Conservation (phyloP, 2,797 vertebrate species). For the Mus minutoides region DNA sequence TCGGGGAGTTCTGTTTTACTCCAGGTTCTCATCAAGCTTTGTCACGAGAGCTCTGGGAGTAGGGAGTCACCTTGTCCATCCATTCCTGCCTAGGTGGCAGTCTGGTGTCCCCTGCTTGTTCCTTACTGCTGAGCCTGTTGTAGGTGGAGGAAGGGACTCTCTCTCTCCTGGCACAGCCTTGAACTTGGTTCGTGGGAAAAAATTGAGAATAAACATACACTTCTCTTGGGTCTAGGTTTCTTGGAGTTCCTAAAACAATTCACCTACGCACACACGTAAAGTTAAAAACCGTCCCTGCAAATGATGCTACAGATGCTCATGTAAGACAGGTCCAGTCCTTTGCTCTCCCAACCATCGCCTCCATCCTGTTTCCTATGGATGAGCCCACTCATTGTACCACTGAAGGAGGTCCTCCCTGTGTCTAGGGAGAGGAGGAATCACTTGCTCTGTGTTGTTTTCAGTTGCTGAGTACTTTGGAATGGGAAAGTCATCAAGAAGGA, state of each 20-base stretch:
- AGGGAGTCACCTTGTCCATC: too few species aligned
- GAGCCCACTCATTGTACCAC: too few species aligned
- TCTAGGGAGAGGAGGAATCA: background rate
- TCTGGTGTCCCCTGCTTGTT: too few species aligned
- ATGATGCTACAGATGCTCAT: too few species aligned
- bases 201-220: background rate
- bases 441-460: background rate
- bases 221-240: background rate
- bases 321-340: background rate
- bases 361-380: background rate
- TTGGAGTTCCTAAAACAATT: background rate
- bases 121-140: background rate
- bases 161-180: background rate
- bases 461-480: background rate
- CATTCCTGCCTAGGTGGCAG: too few species aligned
- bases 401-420: background rate
- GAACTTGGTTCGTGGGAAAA: background rate
- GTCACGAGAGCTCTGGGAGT: too few species aligned
- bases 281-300: background rate
- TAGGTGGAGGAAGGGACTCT: background rate
- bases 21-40: background rate
- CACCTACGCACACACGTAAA: background rate
- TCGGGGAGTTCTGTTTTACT: background rate
- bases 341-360: background rate
- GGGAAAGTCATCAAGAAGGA: background rate